Evolutionary conservation across 2,113 vertebrate species (phyloP).

Genomic region (Arvicanthis niloticus): DNA sequence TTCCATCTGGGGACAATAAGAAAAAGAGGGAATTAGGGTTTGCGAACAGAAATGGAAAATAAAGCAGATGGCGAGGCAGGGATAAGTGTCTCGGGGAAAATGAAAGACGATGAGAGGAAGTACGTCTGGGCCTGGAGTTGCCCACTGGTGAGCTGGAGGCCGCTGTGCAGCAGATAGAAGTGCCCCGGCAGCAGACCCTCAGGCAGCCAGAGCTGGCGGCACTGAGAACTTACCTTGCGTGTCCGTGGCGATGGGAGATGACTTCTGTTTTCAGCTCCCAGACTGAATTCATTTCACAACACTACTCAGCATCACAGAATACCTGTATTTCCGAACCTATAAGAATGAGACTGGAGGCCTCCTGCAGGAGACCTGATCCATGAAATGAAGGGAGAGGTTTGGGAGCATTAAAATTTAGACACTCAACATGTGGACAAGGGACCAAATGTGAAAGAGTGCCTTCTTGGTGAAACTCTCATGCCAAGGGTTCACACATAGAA

Average conservation of each 20-base stretch:
- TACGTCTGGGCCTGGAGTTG: neutral
- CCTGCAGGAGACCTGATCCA: neutral
- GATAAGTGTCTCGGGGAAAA: constrained; percentile 38
- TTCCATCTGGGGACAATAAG: constrained; percentile 41
- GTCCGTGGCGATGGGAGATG: neutral
- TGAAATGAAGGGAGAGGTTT: neutral
- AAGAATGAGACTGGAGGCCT: neutral
- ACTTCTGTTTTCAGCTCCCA: too few relatives aligned
- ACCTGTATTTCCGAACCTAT: neutral
- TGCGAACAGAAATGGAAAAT: constrained; percentile 22
- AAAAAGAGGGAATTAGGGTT: constrained; percentile 3
- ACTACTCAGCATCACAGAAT: neutral
- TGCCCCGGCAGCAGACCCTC: neutral
- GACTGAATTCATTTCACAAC: neutral
- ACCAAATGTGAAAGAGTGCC: neutral
- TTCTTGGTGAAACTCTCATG: neutral
- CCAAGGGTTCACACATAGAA: neutral
- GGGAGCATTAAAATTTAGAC: neutral
- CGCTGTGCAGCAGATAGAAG: neutral
- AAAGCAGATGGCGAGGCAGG: constrained; percentile 46
- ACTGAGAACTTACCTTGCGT: rapidly evolving
- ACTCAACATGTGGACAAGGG: neutral
- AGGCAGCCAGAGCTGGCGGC: neutral
- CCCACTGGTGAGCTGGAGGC: neutral
- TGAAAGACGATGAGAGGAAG: neutral